These are phyloP conservation scores for Clamator glandarius DNA, from an alignment of 2,797 vertebrate genomes.

Conservation along the genomic window DNA sequence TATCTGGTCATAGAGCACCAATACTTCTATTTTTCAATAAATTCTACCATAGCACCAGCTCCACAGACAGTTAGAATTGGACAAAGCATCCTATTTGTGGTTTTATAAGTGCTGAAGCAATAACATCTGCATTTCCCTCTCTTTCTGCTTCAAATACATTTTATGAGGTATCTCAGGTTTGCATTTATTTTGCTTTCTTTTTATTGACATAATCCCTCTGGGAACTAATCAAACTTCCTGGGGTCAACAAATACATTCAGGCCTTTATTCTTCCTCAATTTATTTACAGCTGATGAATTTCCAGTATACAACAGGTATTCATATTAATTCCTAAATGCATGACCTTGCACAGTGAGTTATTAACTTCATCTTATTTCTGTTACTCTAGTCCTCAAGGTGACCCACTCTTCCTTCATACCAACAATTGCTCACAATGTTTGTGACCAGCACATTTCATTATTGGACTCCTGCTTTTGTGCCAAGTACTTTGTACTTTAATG, in stretches of 20 bases:
- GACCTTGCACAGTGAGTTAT: not conserved
- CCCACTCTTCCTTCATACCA: not conserved
- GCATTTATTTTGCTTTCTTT: not conserved
- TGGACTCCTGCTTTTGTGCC: not conserved
- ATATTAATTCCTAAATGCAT: not conserved
- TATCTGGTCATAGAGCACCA: not conserved
- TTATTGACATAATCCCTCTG: not conserved
- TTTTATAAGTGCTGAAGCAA: not conserved
- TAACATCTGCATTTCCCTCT: not conserved
- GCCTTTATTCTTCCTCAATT: not conserved
- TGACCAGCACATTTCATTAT: conserved; percentile 19
- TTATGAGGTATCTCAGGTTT: not conserved
- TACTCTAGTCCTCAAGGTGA: conserved; percentile 22
- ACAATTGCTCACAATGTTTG: not conserved
- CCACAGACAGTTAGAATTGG: not conserved
- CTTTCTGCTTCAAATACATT: not conserved
- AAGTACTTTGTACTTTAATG: conserved; percentile 21
- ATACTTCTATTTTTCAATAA: not conserved
- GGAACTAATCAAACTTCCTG: not conserved
- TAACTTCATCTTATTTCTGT: not conserved
- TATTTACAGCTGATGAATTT: not conserved
- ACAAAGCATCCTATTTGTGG: not conserved
- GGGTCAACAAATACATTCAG: not conserved
- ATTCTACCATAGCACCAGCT: not conserved
- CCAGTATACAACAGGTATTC: not conserved